Percentiles rank a stretch among this genome's conserved stretches.
phyloP scores from a whole-genome alignment of 2,113 vertebrate species.

The Marcusenius ussheri region DNA sequence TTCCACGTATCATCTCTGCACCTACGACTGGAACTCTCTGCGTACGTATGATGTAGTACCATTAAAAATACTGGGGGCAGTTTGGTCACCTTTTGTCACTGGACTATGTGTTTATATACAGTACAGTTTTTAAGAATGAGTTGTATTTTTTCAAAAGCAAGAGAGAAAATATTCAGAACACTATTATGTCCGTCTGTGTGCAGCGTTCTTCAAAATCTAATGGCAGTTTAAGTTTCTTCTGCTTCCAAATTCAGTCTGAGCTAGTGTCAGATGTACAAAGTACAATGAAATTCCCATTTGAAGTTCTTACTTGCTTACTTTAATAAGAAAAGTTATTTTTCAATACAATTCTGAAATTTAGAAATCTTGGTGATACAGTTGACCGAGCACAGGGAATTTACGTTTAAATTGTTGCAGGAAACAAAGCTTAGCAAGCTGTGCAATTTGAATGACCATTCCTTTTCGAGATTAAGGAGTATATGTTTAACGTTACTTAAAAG shows the following conservation, averaged over 20 bases:
- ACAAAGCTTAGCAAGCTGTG: not conserved
- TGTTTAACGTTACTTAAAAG: not conserved
- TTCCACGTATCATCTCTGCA: not conserved
- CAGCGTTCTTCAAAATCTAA: not conserved
- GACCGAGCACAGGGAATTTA: no score
- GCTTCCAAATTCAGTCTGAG: not conserved
- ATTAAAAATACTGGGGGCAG: not conserved
- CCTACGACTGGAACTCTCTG: not conserved
- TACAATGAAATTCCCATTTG: not conserved
- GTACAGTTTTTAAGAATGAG: not conserved
- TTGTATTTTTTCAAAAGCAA: not conserved
- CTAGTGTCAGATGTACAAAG: not conserved
- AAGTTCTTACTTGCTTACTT: no score
- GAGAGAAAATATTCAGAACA: not conserved
- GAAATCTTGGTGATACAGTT: not conserved
- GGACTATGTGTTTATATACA: not conserved
- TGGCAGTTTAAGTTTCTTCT: not conserved
- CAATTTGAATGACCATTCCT: not conserved
- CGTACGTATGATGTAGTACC: not conserved
- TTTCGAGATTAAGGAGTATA: not conserved
- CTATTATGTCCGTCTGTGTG: not conserved
- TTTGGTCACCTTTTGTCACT: not conserved
- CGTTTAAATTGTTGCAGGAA: not conserved
- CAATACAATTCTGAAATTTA: not conserved
- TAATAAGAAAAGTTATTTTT: not conserved